Conservation (phyloP, 2,888 invertebrate species). For the Piscicola geometra region DNA sequence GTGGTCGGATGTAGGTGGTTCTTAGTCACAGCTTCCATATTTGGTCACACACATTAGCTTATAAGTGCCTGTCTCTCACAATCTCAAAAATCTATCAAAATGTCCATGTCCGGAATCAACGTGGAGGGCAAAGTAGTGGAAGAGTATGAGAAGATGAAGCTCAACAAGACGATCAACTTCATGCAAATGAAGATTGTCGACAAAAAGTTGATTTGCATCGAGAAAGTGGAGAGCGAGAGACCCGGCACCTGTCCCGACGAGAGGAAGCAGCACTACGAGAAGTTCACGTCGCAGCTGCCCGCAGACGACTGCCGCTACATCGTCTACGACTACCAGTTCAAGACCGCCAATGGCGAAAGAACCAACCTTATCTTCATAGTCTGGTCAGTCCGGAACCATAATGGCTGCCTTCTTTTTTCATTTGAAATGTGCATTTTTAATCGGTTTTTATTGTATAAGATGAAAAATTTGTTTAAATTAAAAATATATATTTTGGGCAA, state of each 20-base stretch:
- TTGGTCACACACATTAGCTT: constrained; percentile 3
- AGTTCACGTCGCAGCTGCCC: constrained; percentile 37
- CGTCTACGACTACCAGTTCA: constrained; percentile 39
- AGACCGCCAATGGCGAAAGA: constrained; percentile 34
- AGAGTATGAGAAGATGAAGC: constrained; percentile 38
- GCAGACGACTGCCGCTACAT: constrained; percentile 39
- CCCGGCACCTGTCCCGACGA: constrained; percentile 1
- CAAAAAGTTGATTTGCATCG: constrained; percentile 32
- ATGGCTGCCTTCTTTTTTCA: too few relatives aligned
- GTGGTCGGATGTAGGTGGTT: constrained; percentile 33
- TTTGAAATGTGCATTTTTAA: too few relatives aligned
- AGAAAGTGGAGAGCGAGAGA: constrained; percentile 1
- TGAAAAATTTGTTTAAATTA: too few relatives aligned
- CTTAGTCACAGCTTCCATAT: constrained; percentile 17
- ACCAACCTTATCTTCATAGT: constrained; percentile 38
- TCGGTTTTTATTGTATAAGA: too few relatives aligned
- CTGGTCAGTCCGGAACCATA: too few relatives aligned
- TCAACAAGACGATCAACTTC: constrained; percentile 32
- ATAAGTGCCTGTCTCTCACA: neutral
- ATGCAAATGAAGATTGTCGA: constrained; percentile 33
- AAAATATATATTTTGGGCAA: too few relatives aligned
- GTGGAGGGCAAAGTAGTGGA: constrained; percentile 35
- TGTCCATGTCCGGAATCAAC: constrained; percentile 37
- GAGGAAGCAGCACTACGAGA: constrained; percentile 29
- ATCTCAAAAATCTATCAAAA: constrained; percentile 21